A percentile compares a stretch with the other conserved stretches of the same genome.
phyloP scores from a whole-genome alignment of 2,113 vertebrate genomes.

The Entomyzon cyanotis region DNA sequence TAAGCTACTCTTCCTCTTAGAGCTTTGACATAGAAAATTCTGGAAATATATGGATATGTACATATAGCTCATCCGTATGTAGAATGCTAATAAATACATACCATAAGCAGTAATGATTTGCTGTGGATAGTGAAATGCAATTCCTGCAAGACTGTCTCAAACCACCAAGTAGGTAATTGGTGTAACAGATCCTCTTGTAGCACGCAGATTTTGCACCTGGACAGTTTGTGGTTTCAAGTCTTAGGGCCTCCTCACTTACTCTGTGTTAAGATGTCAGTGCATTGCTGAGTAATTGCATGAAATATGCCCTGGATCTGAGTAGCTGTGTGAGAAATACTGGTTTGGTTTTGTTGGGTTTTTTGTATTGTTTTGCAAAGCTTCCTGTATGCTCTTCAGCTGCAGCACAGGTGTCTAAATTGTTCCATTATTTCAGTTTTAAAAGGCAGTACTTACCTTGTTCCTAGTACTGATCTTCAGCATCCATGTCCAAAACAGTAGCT shows the following conservation, averaged over 20 bases:
- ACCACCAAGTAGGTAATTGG: neutral
- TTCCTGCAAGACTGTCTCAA: neutral
- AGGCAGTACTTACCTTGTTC: neutral
- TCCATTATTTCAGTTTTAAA: neutral
- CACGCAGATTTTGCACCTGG: neutral
- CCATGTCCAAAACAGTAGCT: neutral
- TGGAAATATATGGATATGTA: neutral
- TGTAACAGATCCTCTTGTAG: neutral
- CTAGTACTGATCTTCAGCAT: neutral
- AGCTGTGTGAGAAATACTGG: neutral
- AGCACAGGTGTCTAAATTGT: neutral
- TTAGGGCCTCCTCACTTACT: neutral
- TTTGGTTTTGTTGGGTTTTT: neutral
- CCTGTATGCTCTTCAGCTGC: neutral
- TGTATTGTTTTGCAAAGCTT: neutral
- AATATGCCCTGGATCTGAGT: neutral
- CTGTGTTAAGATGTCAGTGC: neutral
- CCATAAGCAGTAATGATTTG: neutral
- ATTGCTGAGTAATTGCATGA: neutral
- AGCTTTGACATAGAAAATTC: neutral
- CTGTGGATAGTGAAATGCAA: neutral
- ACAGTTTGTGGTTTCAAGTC: neutral
- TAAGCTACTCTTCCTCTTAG: neutral
- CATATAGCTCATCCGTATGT: neutral
- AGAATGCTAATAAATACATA: neutral